Percentiles rank a stretch among this genome's conserved stretches.
These are phyloP conservation scores for Hapalemur alaotrensis DNA, from an alignment of 2,797 vertebrate species.

Conservation along the genomic window DNA sequence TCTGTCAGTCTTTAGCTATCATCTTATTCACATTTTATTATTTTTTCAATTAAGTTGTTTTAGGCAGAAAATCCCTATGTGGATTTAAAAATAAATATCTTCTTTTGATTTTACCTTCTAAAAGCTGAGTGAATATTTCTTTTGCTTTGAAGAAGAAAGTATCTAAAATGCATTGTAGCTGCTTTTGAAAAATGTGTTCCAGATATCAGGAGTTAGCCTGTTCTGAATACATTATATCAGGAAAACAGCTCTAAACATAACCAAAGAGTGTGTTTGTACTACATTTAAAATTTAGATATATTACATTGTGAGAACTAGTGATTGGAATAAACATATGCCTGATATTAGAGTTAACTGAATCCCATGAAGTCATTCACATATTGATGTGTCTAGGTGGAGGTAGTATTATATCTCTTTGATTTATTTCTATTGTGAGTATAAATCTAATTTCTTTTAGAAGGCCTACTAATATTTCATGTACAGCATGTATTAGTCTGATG, in stretches of 20 bases:
- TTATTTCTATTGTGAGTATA: background rate
- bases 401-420: background rate
- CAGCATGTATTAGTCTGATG: background rate
- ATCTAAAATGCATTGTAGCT: conserved; percentile 34
- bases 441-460: background rate
- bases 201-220: background rate
- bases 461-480: background rate
- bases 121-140: background rate
- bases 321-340: background rate
- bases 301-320: background rate
- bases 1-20: background rate
- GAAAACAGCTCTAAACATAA: background rate
- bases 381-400: background rate
- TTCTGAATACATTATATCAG: background rate
- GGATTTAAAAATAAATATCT: conserved; percentile 12
- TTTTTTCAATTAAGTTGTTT: conserved; percentile 14
- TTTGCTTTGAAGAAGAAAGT: conserved; percentile 16
- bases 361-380: background rate
- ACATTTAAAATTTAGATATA: background rate
- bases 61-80: background rate
- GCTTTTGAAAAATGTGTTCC: conserved; percentile 7
- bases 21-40: background rate
- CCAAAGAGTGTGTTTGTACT: background rate
- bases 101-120: conserved; percentile 25
- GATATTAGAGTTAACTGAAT: background rate